Evolutionary conservation across 1,140 invertebrate genomes (phyloP).

Genomic region (Fopius arisanus): DNA sequence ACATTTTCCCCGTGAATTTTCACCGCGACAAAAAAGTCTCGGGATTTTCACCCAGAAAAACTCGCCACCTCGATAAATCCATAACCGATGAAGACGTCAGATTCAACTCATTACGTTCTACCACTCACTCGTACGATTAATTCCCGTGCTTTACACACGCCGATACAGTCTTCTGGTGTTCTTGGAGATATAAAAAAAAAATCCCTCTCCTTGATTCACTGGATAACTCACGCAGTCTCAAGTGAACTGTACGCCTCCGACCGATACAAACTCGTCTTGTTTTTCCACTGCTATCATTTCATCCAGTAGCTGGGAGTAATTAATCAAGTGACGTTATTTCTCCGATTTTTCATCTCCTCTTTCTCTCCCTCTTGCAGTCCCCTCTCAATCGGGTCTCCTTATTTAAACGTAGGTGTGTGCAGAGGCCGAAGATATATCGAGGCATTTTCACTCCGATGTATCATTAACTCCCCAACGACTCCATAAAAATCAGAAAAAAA

Average conservation of each 20-base stretch:
- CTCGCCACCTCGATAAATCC: no score
- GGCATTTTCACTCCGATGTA: neutral
- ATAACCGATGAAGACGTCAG: no score
- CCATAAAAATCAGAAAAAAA: neutral
- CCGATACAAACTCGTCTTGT: neutral
- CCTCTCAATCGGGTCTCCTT: neutral
- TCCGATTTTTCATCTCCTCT: neutral
- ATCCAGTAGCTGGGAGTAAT: neutral
- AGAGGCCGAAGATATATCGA: slow-evolving; percentile 5
- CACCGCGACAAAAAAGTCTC: no score
- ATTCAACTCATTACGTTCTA: no score
- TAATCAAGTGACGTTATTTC: slow-evolving; percentile 1
- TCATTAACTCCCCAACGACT: neutral
- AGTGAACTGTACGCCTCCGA: neutral
- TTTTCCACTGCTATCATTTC: neutral
- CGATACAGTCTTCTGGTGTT: neutral
- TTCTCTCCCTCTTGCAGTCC: neutral
- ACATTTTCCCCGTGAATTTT: no score
- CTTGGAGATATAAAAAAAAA: neutral
- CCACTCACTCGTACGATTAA: no score
- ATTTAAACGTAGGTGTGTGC: neutral
- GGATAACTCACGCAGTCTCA: neutral
- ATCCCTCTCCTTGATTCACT: neutral
- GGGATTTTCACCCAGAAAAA: no score
- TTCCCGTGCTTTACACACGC: no score